Evolutionary conservation across 2,113 vertebrate genomes (phyloP), one percentile per base, ranked within the genome.

Genomic region (Brachypteracias leptosomus): DNA sequence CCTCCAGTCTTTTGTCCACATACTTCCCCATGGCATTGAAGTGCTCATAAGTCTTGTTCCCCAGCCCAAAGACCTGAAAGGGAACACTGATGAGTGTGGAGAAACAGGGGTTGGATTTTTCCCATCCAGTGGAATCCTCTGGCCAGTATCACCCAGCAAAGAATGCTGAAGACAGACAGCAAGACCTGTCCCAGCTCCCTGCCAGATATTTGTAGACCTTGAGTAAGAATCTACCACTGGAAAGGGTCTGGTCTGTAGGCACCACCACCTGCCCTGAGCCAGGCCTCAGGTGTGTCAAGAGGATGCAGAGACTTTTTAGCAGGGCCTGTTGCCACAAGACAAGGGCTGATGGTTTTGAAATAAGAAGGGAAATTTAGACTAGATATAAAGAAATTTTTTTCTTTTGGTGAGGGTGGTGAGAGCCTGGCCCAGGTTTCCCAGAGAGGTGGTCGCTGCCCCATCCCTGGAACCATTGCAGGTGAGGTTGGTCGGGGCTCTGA

Each of bases 1-100:
- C 98, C 55, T 99, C 98, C 93, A 99, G 96, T 20, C 98, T 98
- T 97, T 99, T 99, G 96, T 99, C 99, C 86, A 99, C 99, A 0
- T 99, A 99, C 75, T 99, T 99, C 11, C 99, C 99, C 99, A 99
- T 99, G 40, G 99, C 99, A 6, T 99, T 99, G 98, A 99, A 99
- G 97, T 99, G 99, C 90, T 99, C 99, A 0, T 99, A 99, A 0
- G 99, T 99, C 96, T 99, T 99, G 95, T 99, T 99, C 22, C 99
- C 99, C 68, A 99, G 97, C 38, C 98, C 98, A 93, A 99, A 99
- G 8, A 99, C 99, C 99, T 99, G 93, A 5, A 97, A 65, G 36
- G 14, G 26, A 47, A 18, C 1, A 0, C 33, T 40, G 28, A 18
- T 76, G 57, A 86, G 54, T 13, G 7, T 1, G 3, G 49, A 88